Evolutionary conservation across 1,140 invertebrate genomes (phyloP).

Genomic region (Caenorhabditis briggsae): DNA sequence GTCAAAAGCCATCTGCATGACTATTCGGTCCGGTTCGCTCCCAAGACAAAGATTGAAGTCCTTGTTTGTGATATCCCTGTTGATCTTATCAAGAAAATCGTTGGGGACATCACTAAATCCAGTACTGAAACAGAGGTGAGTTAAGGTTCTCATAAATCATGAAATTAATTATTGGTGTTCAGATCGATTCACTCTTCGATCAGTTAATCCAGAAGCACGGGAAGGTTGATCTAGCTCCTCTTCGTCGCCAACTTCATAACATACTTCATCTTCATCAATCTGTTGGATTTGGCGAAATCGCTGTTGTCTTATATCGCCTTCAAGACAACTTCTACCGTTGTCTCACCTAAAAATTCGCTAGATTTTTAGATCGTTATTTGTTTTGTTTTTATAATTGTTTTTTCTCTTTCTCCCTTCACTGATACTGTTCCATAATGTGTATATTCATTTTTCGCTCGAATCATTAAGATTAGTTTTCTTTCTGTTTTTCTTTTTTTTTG

Average conservation of each 20-base stretch:
- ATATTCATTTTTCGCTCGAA: conserved; percentile 32
- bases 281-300: not conserved
- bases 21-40: not conserved
- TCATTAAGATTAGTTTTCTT: not conserved
- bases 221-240: conserved; percentile 8
- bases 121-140: conserved; percentile 22
- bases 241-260: not conserved
- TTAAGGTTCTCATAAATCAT: not conserved
- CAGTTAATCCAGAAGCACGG: conserved; percentile 24
- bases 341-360: conserved; percentile 34
- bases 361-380: not conserved
- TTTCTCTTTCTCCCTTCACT: not conserved
- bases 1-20: conserved; percentile 37
- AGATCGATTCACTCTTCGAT: conserved; percentile 28
- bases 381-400: conserved; percentile 42
- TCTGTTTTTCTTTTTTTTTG: not conserved
- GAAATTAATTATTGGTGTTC: not conserved
- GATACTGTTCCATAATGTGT: conserved; percentile 52
- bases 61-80: conserved; percentile 29
- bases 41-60: conserved; percentile 27
- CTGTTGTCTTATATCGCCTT: not conserved
- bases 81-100: conserved; percentile 55
- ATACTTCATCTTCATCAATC: not conserved
- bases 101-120: conserved; percentile 33
- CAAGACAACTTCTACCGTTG: conserved; percentile 32